Conservation (phyloP, 2,113 vertebrate species). For the Alces alces region DNA sequence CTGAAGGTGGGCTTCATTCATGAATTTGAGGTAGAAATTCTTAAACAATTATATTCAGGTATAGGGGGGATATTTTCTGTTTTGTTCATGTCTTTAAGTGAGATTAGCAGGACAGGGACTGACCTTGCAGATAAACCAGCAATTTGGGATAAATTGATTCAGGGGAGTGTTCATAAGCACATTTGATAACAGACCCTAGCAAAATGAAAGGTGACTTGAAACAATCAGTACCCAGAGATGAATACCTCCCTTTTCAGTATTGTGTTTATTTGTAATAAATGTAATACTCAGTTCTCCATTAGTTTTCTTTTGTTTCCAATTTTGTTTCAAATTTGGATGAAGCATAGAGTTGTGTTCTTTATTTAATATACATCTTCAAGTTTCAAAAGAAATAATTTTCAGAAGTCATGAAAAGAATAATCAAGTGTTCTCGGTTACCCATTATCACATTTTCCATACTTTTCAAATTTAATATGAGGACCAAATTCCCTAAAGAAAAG, state of each 20-base stretch:
- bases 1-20: not conserved
- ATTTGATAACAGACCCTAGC: not conserved
- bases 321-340: not conserved
- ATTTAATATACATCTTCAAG: not conserved
- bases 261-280: constrained; percentile 20
- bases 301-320: not conserved
- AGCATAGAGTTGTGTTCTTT: not conserved
- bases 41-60: not conserved
- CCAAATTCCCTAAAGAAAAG: constrained; percentile 44
- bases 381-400: not conserved
- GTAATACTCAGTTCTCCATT: not conserved
- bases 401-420: not conserved
- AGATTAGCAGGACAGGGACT: not conserved
- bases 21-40: not conserved
- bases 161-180: not conserved
- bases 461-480: not conserved
- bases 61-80: not conserved
- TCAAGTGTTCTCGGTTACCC: not conserved
- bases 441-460: constrained; percentile 21
- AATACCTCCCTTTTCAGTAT: not conserved
- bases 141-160: not conserved
- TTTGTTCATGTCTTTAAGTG: not conserved
- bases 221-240: not conserved
- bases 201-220: not conserved
- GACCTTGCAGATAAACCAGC: not conserved